Base-by-base conservation (phyloP, 2,888 invertebrate genomes). In the Ormyrus thymus region DNA sequence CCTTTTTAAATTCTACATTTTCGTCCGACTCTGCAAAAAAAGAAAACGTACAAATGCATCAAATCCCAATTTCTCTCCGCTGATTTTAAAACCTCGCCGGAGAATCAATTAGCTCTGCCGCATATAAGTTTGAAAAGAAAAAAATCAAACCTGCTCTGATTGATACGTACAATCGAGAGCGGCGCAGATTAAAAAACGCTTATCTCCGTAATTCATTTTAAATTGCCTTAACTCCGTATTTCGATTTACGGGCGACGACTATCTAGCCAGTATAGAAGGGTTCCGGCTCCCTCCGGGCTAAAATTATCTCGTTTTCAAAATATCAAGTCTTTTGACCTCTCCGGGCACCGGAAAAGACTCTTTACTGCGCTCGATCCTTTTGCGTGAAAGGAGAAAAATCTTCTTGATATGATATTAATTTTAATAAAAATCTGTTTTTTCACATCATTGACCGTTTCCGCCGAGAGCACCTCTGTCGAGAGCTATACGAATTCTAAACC, bases 261-360 rank as follows among this genome's bases (percentile, higher is more conserved):
- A n/a, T 15, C 53, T 53, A 58, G 66, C 58, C 29, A 4, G 29
- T 65, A 59, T 10, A 65, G 64, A 64, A 56, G 64, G 55, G 58
- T 10, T 59, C 29, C 45, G 45, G 29, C 45, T 29, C 11, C 3
- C 56, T 29, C 51, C 5, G 50, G 45, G 56, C 76, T 56, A 46
- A 56, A 76, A 71, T 65, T 58, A 71, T n/a, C 45, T 15, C 64
- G 7, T 71, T 58, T 70, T 76, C 45, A 65, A 76, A 66, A 66
- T 74, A 66, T 56, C 58, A 0, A 13, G 74, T 66, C 7, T 65
- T 74, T 66, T 58, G 64, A 58, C 6, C 65, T n/a, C 6, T 43
- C 7, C 46, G 13, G 7, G 15, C 13, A 8, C 56, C 46, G 50
- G 50, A 58, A 65, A 50, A 74, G 66, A 50, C 59, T 48, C 9